A percentile compares a stretch with the other conserved stretches of the same genome.
Evolutionary conservation across 1,140 invertebrate species (phyloP).

Genomic region (Trachymyrmex septentrionalis): DNA sequence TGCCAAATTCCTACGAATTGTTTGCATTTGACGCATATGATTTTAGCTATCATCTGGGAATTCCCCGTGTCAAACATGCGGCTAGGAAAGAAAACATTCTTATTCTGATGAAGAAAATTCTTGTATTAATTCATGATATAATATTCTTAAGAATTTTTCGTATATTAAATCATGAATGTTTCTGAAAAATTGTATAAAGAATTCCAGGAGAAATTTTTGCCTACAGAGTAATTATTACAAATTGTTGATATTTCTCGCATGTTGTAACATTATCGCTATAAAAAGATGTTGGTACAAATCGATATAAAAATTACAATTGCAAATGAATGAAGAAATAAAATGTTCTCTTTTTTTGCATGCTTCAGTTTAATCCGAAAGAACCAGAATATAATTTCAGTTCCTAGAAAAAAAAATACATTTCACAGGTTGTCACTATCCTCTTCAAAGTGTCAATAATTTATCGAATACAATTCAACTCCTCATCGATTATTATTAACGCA

Average conservation of each 20-base stretch:
- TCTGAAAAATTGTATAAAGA: too few relatives aligned
- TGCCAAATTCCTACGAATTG: slow-evolving; percentile 66
- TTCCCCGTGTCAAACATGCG: background rate
- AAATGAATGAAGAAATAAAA: background rate
- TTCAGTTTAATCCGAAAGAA: background rate
- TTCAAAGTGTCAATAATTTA: background rate
- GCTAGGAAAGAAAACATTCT: background rate
- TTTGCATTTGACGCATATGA: slow-evolving; percentile 25
- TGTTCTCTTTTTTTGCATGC: background rate
- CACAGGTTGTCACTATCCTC: background rate
- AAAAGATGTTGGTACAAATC: background rate
- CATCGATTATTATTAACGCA: background rate
- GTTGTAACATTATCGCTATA: background rate
- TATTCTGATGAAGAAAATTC: too few relatives aligned
- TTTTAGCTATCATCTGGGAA: background rate
- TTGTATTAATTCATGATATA: too few relatives aligned
- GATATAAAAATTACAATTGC: background rate
- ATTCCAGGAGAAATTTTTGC: too few relatives aligned
- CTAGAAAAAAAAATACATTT: background rate
- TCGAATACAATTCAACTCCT: background rate
- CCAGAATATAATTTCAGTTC: background rate
- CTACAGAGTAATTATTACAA: background rate
- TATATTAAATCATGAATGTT: too few relatives aligned
- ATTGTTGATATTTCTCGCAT: slow-evolving; percentile 2
- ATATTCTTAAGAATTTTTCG: too few relatives aligned